These are phyloP conservation scores for Sclerodermus sp. DNA, from an alignment of 2,888 invertebrate species.

Conservation along the genomic window DNA sequence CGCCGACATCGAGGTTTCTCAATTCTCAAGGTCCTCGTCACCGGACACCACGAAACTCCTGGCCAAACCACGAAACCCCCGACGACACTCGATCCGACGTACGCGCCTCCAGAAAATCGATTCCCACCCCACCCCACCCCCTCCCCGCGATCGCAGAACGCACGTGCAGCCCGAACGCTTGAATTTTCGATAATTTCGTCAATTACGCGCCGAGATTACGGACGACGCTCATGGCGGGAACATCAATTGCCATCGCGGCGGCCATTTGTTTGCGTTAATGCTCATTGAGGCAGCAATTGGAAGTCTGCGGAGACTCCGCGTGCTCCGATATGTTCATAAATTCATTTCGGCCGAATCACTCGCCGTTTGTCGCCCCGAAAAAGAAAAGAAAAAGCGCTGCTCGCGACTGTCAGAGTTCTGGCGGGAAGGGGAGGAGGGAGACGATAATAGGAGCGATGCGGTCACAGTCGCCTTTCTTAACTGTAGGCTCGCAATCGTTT, in stretches of 20 bases:
- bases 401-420: background rate
- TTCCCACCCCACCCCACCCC: no score
- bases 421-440: no score
- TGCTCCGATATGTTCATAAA: slow-evolving; percentile 34
- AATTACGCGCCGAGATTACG: background rate
- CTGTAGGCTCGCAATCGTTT: no score
- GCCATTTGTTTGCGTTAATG: slow-evolving; percentile 44
- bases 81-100: no score
- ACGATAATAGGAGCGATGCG: no score
- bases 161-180: background rate
- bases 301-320: slow-evolving; percentile 19
- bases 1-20: no score
- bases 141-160: no score
- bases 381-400: slow-evolving; percentile 2
- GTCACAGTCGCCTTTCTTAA: no score
- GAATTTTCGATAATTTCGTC: background rate
- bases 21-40: no score
- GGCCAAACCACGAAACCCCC: no score
- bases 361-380: background rate
- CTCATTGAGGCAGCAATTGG: slow-evolving; percentile 39
- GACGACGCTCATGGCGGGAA: slow-evolving; percentile 5
- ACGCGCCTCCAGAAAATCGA: no score
- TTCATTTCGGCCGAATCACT: slow-evolving; percentile 34
- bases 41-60: no score
- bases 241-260: slow-evolving; percentile 15